These are phyloP conservation scores for Nomada fucata DNA, from an alignment of 2,888 invertebrate genomes.

Conservation along the genomic window DNA sequence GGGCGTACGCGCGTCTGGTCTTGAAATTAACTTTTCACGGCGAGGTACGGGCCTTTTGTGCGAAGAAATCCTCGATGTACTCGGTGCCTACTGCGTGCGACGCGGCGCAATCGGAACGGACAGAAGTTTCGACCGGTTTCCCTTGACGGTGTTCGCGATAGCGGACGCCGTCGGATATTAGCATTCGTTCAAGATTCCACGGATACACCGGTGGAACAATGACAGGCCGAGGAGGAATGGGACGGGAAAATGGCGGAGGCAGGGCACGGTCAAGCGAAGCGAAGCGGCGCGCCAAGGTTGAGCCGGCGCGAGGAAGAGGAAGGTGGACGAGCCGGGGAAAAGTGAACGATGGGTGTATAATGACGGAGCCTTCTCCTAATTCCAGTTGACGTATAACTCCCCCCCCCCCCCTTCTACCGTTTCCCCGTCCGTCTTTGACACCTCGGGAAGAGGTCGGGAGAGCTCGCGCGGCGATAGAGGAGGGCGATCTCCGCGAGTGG, in stretches of 20 bases:
- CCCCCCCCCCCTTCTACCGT: not conserved
- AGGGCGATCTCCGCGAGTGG: conserved; percentile 39
- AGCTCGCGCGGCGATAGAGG: conserved; percentile 37
- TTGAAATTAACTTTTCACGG: conserved; percentile 9
- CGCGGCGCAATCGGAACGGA: not conserved
- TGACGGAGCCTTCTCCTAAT: conserved; percentile 79
- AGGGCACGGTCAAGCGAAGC: conserved; percentile 40
- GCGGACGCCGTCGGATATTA: conserved; percentile 10
- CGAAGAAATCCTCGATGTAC: not conserved
- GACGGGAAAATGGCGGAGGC: conserved; percentile 20
- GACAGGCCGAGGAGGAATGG: conserved; percentile 4
- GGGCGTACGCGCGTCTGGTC: not conserved
- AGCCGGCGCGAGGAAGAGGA: conserved; percentile 36
- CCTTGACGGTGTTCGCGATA: conserved; percentile 25
- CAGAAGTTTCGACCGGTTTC: not conserved
- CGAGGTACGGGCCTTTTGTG: not conserved
- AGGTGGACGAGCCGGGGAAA: conserved; percentile 60
- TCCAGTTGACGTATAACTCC: conserved; percentile 63
- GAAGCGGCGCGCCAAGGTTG: conserved; percentile 47
- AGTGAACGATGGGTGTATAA: conserved; percentile 80
- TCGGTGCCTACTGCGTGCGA: not conserved
- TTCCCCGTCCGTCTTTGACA: conserved; percentile 20
- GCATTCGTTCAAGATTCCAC: conserved; percentile 2
- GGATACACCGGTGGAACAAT: not conserved
- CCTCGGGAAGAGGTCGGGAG: conserved; percentile 25